Conservation (phyloP, 2,888 invertebrate species). For the Parthenolecanium corni region DNA sequence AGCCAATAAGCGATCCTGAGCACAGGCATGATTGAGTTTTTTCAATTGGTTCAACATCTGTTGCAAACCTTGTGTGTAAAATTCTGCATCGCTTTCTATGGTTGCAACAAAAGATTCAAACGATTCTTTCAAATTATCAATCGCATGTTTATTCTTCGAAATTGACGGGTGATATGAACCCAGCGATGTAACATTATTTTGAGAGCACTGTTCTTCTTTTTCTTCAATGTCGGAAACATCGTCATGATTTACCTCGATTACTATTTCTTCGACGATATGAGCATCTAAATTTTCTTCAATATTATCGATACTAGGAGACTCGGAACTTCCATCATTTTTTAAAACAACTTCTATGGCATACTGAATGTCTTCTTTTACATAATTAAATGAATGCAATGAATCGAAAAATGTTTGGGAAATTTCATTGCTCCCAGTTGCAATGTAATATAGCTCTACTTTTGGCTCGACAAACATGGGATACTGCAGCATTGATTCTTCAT, state of each 20-base stretch:
- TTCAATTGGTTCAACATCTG: background rate
- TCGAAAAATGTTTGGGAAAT: background rate
- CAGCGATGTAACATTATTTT: too few relatives aligned
- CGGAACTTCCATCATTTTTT: background rate
- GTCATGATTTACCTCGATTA: constrained; percentile 6
- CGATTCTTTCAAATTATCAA: too few relatives aligned
- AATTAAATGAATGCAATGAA: background rate
- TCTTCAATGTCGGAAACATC: background rate
- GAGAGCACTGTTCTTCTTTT: too few relatives aligned
- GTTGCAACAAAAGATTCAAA: too few relatives aligned
- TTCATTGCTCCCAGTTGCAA: background rate
- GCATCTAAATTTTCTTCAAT: background rate
- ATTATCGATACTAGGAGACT: background rate
- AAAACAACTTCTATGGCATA: background rate
- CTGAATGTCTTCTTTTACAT: background rate
- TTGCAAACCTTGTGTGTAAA: too few relatives aligned
- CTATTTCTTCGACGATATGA: background rate
- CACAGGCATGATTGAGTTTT: background rate
- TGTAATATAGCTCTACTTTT: background rate
- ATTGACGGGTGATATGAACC: too few relatives aligned
- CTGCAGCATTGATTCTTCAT: background rate
- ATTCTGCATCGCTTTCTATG: too few relatives aligned
- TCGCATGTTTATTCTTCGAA: too few relatives aligned
- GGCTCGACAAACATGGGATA: background rate
- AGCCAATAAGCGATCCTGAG: background rate